A percentile compares a stretch with the other conserved stretches of the same genome.
Conservation (phyloP, 2,113 vertebrate genomes). For the Podarcis muralis region DNA sequence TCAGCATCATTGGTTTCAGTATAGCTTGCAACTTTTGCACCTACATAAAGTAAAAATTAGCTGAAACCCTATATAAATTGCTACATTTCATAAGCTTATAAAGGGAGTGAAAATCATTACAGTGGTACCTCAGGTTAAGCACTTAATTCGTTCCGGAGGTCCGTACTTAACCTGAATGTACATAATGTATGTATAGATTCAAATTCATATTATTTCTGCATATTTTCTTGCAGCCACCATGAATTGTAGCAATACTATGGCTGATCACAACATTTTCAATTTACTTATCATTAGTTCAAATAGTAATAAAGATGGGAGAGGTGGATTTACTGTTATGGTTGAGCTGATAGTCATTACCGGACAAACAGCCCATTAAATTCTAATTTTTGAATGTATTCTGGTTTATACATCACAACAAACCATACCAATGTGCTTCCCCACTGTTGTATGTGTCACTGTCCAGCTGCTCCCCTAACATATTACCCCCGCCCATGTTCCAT, state of each 20-base stretch:
- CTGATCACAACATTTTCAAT: accelerated
- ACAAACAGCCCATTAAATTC: neutral
- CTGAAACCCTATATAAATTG: neutral
- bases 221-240: neutral
- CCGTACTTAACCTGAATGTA: neutral
- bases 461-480: too few species aligned
- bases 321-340: neutral
- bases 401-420: too few species aligned
- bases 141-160: too few species aligned
- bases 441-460: too few species aligned
- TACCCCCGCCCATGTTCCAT: too few species aligned
- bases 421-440: too few species aligned
- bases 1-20: slow-evolving; percentile 98
- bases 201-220: neutral
- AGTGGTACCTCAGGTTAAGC: too few species aligned
- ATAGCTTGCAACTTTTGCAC: slow-evolving; percentile 98
- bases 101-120: too few species aligned
- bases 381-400: neutral
- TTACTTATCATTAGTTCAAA: neutral
- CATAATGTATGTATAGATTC: neutral
- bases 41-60: slow-evolving; percentile 68
- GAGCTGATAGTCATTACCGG: neutral
- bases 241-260: neutral
- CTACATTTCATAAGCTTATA: neutral
- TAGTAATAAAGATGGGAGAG: neutral